phyloP scores from a whole-genome alignment of 2,888 invertebrate species.

The Apoda limacodes region DNA sequence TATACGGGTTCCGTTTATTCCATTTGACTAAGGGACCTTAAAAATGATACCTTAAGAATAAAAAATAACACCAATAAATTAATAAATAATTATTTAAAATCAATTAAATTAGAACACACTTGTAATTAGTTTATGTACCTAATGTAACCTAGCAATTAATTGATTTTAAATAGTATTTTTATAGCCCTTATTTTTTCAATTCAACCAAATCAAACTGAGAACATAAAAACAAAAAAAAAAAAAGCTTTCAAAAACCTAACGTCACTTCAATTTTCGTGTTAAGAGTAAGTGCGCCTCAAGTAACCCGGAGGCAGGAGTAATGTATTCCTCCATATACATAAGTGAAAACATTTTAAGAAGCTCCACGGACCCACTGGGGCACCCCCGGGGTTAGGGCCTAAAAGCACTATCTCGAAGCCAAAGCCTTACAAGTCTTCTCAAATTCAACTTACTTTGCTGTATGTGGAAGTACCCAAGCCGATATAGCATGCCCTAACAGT shows the following conservation, averaged over 20 bases:
- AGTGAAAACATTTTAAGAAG: constrained; percentile 70
- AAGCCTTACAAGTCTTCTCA: constrained; percentile 70
- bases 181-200: no score
- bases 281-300: constrained; percentile 64
- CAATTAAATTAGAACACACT: no score
- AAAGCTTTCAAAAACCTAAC: constrained; percentile 57
- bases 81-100: no score
- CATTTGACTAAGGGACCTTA: no score
- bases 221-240: no score
- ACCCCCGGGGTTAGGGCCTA: constrained; percentile 70
- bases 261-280: constrained; percentile 67
- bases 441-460: constrained; percentile 69
- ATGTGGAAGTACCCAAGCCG: constrained; percentile 51
- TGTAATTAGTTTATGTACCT: no score
- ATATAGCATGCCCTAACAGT: constrained; percentile 25
- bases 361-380: constrained; percentile 66
- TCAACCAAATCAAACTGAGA: no score
- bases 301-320: constrained; percentile 64
- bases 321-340: constrained; percentile 69
- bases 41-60: no score
- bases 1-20: no score
- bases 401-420: constrained; percentile 70
- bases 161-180: no score
- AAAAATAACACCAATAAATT: no score
- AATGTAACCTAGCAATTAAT: no score